Conservation (phyloP, 1,140 invertebrate genomes). For the Drosophila auraria region DNA sequence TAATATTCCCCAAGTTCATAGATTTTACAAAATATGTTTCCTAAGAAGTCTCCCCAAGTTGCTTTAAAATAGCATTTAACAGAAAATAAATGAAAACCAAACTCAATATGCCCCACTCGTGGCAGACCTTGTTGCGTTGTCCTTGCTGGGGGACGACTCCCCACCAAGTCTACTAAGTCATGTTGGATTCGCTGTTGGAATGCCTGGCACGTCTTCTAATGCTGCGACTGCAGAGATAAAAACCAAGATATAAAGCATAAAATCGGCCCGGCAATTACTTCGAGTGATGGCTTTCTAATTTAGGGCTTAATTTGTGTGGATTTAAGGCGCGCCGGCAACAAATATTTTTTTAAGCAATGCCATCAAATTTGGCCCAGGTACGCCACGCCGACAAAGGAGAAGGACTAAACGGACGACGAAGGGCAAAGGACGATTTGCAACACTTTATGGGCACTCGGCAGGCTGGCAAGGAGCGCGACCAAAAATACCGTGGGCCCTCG, state of each 20-base stretch:
- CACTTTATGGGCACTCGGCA: slow-evolving; percentile 63
- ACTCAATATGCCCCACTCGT: slow-evolving; percentile 4
- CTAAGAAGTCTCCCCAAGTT: neutral
- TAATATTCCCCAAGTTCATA: neutral
- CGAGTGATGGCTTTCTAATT: slow-evolving; percentile 79
- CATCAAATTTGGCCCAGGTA: slow-evolving; percentile 55
- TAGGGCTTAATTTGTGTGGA: slow-evolving; percentile 77
- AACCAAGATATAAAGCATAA: slow-evolving; percentile 62
- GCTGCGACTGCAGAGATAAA: slow-evolving; percentile 48
- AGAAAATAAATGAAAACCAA: no score
- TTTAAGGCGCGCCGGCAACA: slow-evolving; percentile 49
- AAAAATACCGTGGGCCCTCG: slow-evolving; percentile 39
- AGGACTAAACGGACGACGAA: slow-evolving; percentile 23
- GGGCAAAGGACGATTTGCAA: slow-evolving; percentile 53
- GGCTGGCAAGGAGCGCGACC: slow-evolving; percentile 9
- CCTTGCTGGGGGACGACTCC: slow-evolving; percentile 18
- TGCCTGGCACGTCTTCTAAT: slow-evolving; percentile 46
- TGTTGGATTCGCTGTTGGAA: slow-evolving; percentile 34
- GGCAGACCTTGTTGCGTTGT: slow-evolving; percentile 15
- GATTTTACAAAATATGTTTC: neutral
- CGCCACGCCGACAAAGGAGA: slow-evolving; percentile 3
- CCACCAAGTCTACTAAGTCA: slow-evolving; percentile 53
- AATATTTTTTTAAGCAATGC: slow-evolving; percentile 48
- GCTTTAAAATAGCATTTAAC: slow-evolving; percentile 7
- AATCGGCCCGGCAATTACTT: slow-evolving; percentile 71